Base-by-base conservation (phyloP, 2,888 invertebrate species). In the Phlogophora meticulosa region DNA sequence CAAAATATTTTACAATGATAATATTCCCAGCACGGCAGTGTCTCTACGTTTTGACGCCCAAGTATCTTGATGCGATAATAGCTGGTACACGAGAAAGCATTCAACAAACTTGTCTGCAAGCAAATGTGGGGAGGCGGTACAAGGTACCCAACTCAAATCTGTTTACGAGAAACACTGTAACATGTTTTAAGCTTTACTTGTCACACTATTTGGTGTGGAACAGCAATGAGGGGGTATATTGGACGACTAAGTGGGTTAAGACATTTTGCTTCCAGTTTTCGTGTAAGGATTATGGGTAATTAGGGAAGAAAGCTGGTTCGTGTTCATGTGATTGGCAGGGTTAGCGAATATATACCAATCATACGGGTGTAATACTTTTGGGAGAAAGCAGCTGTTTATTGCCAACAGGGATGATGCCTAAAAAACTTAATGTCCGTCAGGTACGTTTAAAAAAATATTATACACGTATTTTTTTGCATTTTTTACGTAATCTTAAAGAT, bases 71-170 rank as follows among this genome's bases (percentile, higher is more conserved):
- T 92, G 85, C 89, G 90, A 90, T 94, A 93, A 93, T 91, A 91
- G 90, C 72, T 72, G 69, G 85, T 87, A 94, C 94, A 94, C 83
- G 92, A 81, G 91, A 94, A 94, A 93, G 89, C 93, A 87, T 93
- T 94, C 90, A 93, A 88, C 87, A 88, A 91, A 90, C 91, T 92
- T 91, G 90, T 88, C 81, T 83, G 75, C 78, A 81, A 80, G 81
- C 81, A 85, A 82, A 85, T 78, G 81, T 80, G 79, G 84, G 85
- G 87, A 85, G 79, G 75, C 76, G 64, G 70, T 85, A 87, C 84
- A 87, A 83, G 85, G 80, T 82, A 79, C 81, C 81, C 78, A 62
- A 84, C 84, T 86, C 84, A 87, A 92, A 93, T 93, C 91, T 93
- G 91, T 91, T 94, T 92, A 93, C 85, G 65, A 70, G 82, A 83